phyloP scores from a whole-genome alignment of 1,140 invertebrate species.

The Campoletis sonorensis region DNA sequence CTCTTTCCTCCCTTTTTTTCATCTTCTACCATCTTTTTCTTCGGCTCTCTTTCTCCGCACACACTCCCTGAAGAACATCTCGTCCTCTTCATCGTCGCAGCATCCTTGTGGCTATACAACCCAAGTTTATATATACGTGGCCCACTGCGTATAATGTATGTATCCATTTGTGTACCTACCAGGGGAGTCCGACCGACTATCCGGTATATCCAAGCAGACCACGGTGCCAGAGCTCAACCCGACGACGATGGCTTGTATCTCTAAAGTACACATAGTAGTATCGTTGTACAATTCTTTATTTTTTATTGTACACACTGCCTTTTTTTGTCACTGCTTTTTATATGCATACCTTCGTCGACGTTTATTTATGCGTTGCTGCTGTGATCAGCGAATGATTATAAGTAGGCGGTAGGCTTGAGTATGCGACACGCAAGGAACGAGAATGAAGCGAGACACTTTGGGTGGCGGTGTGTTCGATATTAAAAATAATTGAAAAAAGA shows the following conservation, averaged over 20 bases:
- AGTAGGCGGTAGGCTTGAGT: neutral
- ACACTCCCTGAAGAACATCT: conserved; percentile 4
- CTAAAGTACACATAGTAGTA: conserved; percentile 1
- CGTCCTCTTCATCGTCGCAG: conserved; percentile 40
- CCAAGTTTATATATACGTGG: conserved; percentile 27
- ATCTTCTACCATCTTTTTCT: neutral
- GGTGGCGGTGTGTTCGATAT: conserved; percentile 65
- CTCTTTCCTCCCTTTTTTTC: neutral
- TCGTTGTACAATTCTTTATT: neutral
- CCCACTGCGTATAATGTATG: conserved; percentile 50
- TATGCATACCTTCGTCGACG: neutral
- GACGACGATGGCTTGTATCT: neutral
- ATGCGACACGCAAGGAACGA: conserved; percentile 19
- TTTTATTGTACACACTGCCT: neutral
- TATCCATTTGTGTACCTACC: conserved; percentile 52
- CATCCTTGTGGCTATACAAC: conserved; percentile 42
- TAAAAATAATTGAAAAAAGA: conserved; percentile 59
- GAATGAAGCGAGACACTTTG: conserved; percentile 46
- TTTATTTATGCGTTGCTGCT: neutral
- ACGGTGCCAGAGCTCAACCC: neutral
- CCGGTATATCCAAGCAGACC: conserved; percentile 4
- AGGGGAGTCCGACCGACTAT: conserved; percentile 20
- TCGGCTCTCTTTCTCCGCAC: neutral
- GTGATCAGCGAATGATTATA: conserved; percentile 18
- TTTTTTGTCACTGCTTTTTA: conserved; percentile 7